phyloP scores from a whole-genome alignment of 2,113 vertebrate genomes.

The Gopherus flavomarginatus region DNA sequence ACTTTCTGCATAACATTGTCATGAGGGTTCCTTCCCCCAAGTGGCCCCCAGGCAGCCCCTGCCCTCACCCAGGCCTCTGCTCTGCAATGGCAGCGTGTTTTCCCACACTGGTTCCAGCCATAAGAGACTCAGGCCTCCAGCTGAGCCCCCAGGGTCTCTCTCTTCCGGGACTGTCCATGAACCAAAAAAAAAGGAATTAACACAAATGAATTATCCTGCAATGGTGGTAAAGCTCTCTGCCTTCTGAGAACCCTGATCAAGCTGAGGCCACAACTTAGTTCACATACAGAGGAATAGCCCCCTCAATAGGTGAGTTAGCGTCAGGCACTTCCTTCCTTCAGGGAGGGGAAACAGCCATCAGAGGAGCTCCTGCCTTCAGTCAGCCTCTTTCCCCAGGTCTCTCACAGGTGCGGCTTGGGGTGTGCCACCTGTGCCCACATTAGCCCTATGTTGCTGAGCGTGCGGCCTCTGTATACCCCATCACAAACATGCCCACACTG shows the following conservation, averaged over 20 bases:
- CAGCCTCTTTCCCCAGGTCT: neutral
- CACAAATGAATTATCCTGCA: neutral
- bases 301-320: neutral
- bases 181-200: neutral
- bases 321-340: neutral
- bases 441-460: too few species aligned
- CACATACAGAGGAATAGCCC: neutral
- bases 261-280: neutral
- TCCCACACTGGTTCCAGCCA: neutral
- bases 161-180: neutral
- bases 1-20: accelerated
- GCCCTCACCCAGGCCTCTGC: neutral
- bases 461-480: too few species aligned
- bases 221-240: neutral
- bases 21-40: neutral
- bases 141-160: neutral
- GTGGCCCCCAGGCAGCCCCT: too few species aligned
- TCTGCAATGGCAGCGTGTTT: neutral
- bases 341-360: neutral
- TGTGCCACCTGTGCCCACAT: too few species aligned
- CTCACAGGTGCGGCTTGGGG: too few species aligned
- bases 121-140: neutral
- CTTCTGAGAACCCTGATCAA: neutral
- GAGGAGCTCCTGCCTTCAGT: neutral
- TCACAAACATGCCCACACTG: neutral